These are phyloP conservation scores for Lampropteryx suffumata DNA, from an alignment of 2,888 invertebrate species.

Conservation along the genomic window DNA sequence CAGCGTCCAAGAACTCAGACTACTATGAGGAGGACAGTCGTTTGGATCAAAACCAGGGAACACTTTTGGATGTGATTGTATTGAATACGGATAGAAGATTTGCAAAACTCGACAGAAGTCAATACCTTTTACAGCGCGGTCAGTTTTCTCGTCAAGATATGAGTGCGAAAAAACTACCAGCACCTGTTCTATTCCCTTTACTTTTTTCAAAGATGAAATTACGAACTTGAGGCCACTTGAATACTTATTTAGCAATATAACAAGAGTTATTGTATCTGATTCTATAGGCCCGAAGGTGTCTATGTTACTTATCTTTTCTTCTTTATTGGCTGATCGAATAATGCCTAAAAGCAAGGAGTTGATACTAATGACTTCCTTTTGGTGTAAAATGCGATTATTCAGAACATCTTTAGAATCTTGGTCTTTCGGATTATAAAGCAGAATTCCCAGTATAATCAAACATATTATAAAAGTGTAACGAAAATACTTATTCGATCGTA, in stretches of 20 bases:
- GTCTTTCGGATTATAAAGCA: not conserved
- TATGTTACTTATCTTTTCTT: conserved; percentile 44
- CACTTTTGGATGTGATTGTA: conserved; percentile 45
- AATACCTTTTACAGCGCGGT: conserved; percentile 46
- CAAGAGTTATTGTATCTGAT: conserved; percentile 47
- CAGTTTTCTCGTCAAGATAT: conserved; percentile 47
- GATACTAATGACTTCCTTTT: not conserved
- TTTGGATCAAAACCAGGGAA: conserved; percentile 49
- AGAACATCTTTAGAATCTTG: not conserved
- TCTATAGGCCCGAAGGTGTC: conserved; percentile 44
- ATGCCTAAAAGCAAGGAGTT: conserved; percentile 6
- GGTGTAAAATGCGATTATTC: not conserved
- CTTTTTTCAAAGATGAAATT: conserved; percentile 48
- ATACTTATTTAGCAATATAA: conserved; percentile 46
- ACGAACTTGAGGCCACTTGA: conserved; percentile 47
- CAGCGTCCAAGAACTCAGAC: conserved; percentile 35
- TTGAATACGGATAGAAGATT: conserved; percentile 59
- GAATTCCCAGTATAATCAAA: not conserved
- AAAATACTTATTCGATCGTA: not conserved
- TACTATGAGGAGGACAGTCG: conserved; percentile 50
- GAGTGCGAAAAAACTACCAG: conserved; percentile 61
- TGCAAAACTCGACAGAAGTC: conserved; percentile 59
- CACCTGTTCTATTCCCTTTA: conserved; percentile 51
- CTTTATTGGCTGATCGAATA: conserved; percentile 35
- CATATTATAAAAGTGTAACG: conserved; percentile 3